phyloP scores from a whole-genome alignment of 2,888 invertebrate species.

The Pandemis corylana region DNA sequence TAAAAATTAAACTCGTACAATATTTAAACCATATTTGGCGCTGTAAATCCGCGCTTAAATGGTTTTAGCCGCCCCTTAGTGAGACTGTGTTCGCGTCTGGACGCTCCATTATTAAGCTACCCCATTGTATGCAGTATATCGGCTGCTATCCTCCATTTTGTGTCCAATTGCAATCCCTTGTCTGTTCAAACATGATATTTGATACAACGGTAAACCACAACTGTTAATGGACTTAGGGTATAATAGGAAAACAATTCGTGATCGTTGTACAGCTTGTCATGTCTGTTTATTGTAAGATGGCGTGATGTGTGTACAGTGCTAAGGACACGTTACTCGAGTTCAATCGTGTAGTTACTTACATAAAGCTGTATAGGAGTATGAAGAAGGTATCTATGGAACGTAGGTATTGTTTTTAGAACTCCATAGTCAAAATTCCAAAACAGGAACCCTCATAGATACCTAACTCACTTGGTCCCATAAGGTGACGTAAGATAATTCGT shows the following conservation, averaged over 20 bases:
- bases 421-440: no score
- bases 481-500: no score
- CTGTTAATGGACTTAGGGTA: neutral
- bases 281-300: neutral
- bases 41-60: neutral
- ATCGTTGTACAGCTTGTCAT: neutral
- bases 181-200: constrained; percentile 19
- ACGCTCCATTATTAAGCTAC: neutral
- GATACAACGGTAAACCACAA: constrained; percentile 3
- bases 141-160: constrained; percentile 7
- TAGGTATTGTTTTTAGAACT: no score
- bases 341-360: no score
- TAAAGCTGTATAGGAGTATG: no score
- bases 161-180: constrained; percentile 27
- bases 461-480: no score
- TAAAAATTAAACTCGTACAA: neutral
- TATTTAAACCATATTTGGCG: neutral
- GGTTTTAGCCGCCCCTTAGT: neutral
- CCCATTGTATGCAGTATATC: constrained; percentile 24
- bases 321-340: neutral
- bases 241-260: neutral
- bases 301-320: neutral
- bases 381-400: no score
- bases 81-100: neutral
- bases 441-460: no score